A percentile compares a stretch with the other conserved stretches of the same genome.
These are phyloP conservation scores for Muscina levida DNA, from an alignment of 2,888 invertebrate species.

Conservation along the genomic window DNA sequence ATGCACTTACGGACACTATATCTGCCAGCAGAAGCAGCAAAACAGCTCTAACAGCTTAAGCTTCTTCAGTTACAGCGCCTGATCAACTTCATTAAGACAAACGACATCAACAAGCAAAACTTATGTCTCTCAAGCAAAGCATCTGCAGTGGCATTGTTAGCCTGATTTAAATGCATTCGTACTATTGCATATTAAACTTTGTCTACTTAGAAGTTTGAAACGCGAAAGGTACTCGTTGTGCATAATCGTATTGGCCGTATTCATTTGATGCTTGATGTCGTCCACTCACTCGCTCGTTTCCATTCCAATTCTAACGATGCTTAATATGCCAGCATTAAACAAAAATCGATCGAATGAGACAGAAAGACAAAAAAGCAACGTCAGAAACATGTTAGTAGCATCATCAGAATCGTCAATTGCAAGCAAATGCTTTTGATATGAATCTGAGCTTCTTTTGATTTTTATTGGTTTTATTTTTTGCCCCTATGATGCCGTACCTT, in stretches of 20 bases:
- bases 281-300: constrained; percentile 5
- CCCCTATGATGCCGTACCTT: background rate
- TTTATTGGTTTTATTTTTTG: background rate
- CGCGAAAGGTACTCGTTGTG: constrained; percentile 36
- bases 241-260: background rate
- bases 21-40: background rate
- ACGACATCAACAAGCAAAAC: background rate
- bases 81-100: constrained; percentile 13
- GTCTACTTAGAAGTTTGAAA: no score
- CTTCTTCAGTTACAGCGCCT: background rate
- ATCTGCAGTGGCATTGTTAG: constrained; percentile 57
- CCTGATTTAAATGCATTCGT: constrained; percentile 66
- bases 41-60: constrained; percentile 34
- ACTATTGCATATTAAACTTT: constrained; percentile 44
- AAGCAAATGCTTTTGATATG: constrained; percentile 5
- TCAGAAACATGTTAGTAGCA: background rate
- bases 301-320: background rate
- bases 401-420: constrained; percentile 17
- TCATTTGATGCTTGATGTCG: constrained; percentile 29
- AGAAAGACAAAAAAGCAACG: background rate
- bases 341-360: constrained; percentile 8
- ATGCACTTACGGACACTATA: constrained; percentile 21
- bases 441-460: background rate
- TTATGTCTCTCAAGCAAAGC: constrained; percentile 16
- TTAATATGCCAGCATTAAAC: constrained; percentile 29